These are phyloP conservation scores for Circaetus cinerascens DNA, from an alignment of 2,113 vertebrate species.

Conservation along the genomic window DNA sequence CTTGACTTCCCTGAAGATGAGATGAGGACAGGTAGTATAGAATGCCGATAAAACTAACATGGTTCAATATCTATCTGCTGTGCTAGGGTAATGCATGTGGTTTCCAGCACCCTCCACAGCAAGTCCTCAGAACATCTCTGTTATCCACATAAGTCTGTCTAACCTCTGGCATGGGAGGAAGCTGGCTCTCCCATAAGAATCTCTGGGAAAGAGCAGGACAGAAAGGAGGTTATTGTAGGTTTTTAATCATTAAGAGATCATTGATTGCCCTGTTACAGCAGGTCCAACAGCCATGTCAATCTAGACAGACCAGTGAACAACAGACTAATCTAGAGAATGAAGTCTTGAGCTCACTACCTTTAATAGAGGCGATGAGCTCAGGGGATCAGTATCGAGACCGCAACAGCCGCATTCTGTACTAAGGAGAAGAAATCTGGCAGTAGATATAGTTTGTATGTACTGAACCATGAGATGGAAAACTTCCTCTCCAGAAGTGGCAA, in stretches of 20 bases:
- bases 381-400: too few species aligned
- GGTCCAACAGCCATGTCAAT: background rate
- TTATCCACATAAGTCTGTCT: background rate
- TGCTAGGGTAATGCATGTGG: background rate
- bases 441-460: rapidly evolving
- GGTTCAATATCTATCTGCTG: background rate
- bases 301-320: background rate
- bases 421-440: background rate
- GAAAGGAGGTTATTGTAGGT: background rate
- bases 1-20: background rate
- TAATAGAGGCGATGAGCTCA: background rate
- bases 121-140: background rate
- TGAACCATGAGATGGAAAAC: background rate
- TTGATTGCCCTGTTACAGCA: background rate
- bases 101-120: background rate
- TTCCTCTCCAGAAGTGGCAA: background rate
- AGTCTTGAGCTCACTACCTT: background rate
- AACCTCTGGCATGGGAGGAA: background rate
- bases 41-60: background rate
- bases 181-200: background rate
- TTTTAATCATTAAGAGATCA: background rate
- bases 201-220: background rate
- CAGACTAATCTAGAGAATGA: background rate
- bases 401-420: background rate
- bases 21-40: background rate